Base-by-base conservation (phyloP, 2,797 vertebrate species). In the Sciaenops ocellatus region DNA sequence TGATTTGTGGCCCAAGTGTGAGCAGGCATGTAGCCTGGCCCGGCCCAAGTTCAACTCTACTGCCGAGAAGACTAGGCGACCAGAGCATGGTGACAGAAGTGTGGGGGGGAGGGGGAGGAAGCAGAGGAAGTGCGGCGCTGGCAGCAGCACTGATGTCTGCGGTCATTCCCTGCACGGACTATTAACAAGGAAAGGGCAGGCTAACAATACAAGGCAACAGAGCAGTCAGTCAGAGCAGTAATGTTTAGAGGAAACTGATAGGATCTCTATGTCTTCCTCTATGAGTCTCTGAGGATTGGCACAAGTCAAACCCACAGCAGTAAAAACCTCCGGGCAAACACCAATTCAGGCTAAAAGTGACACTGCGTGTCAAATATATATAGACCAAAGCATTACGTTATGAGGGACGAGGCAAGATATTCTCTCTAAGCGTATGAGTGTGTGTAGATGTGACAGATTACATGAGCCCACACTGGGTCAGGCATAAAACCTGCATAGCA, bases 211-310 rank as follows among this genome's bases (percentile, higher is more conserved):
- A 48, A 68, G 52, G 85, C 76, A 82, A 73, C 69, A 66, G 80
- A 83, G 87, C 85, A 75, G 82, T 86, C 83, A 85, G 67, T 82
- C 82, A 79, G 71, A 50, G 74, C 44, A 26, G 59, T 69, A 64
- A 59, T 82, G 86, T 77, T 92, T 68, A 78, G 84, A 94, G 93
- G 93, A 94, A 94, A 78, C 90, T 30, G 92, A 93, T 94, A 93
- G 4, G 46, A 93, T 93, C 90, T 92, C 67, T 76, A 93, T 92
- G 85, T 82, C 86, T 94, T 94, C 93, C 94, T 93, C 76, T 86
- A 93, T 84, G 90, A 92, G 87, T 66, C 91, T 88, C 92, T 55
- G 62, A 84, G 86, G 90, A 84, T 5, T 73, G 87, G 74, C 83
- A 83, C 75, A 50, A 73, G 63, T 66, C 66, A 56, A 74, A 78